Conservation (phyloP, 1,140 invertebrate species). For the Tetramorium parvispinum region DNA sequence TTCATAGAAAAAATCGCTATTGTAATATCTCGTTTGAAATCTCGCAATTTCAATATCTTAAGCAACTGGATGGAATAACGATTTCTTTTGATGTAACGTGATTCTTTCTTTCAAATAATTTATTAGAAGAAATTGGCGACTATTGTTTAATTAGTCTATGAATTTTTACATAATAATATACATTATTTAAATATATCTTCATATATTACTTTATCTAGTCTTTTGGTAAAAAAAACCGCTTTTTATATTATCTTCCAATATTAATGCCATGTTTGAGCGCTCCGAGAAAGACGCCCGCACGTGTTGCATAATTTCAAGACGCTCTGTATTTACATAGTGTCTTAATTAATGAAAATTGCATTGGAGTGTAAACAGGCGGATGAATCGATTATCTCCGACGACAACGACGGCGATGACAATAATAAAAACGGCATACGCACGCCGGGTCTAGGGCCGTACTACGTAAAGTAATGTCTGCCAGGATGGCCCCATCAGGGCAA, state of each 20-base stretch:
- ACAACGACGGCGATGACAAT: constrained; percentile 57
- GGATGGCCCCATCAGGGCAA: constrained; percentile 82
- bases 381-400: constrained; percentile 64
- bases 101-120: neutral
- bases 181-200: neutral
- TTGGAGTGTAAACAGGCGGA: constrained; percentile 53
- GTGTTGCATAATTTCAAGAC: constrained; percentile 66
- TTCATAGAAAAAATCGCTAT: constrained; percentile 9
- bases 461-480: constrained; percentile 73
- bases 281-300: constrained; percentile 3
- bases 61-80: neutral
- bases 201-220: neutral
- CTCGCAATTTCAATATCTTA: neutral
- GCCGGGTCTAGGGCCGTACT: constrained; percentile 67
- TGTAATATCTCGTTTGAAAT: neutral
- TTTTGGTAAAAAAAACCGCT: neutral
- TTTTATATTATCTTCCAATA: neutral
- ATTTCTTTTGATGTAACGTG: neutral
- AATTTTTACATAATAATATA: neutral
- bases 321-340: constrained; percentile 51
- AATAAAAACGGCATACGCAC: constrained; percentile 67
- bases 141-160: neutral
- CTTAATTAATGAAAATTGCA: constrained; percentile 72
- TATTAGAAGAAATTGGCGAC: neutral
- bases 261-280: neutral